phyloP scores from a whole-genome alignment of 2,888 invertebrate genomes.

The Cantharis rufa region DNA sequence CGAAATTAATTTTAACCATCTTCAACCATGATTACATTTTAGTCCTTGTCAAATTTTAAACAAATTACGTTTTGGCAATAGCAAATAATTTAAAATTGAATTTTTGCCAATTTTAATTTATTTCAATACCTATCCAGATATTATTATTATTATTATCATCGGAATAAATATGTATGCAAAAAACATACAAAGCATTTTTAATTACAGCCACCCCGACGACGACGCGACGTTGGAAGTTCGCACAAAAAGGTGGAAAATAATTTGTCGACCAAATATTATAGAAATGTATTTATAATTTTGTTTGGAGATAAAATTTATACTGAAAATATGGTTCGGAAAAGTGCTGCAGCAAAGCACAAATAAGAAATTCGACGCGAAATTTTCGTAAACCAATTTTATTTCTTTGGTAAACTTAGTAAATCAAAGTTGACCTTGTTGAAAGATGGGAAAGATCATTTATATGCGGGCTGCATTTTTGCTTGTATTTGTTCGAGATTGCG shows the following conservation, averaged over 20 bases:
- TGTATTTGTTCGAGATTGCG: slow-evolving; percentile 34
- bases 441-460: slow-evolving; percentile 35
- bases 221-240: neutral
- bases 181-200: neutral
- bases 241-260: neutral
- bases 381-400: slow-evolving; percentile 33
- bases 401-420: slow-evolving; percentile 33
- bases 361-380: slow-evolving; percentile 28
- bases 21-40: neutral
- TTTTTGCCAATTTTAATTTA: neutral
- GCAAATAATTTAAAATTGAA: neutral
- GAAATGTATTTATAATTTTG: neutral
- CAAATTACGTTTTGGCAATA: neutral
- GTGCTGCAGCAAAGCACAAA: slow-evolving; percentile 18
- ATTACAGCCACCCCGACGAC: neutral
- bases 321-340: neutral
- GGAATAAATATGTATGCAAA: neutral
- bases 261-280: neutral
- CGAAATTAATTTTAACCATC: neutral
- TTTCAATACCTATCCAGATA: neutral
- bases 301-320: neutral
- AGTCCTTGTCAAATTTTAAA: neutral
- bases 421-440: slow-evolving; percentile 34
- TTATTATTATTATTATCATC: neutral
- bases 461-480: slow-evolving; percentile 36